Percentiles rank a stretch among this genome's conserved stretches.
Conservation (phyloP, 1,140 invertebrate species). For the Caerostris darwini region DNA sequence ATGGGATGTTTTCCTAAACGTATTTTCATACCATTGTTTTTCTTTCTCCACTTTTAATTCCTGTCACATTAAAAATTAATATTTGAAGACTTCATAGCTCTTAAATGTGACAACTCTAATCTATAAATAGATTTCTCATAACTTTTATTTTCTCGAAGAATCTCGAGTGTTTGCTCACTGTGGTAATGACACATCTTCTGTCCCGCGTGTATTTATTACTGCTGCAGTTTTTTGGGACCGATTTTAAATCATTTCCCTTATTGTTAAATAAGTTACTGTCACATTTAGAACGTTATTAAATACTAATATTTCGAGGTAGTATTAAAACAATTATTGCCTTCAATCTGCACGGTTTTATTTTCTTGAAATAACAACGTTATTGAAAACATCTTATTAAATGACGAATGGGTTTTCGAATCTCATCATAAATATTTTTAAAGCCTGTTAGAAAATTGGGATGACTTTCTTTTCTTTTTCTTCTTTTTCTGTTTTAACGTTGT, state of each 20-base stretch:
- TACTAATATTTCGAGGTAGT: conserved; percentile 12
- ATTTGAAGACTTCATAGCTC: conserved; percentile 15
- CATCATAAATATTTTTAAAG: background rate
- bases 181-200: conserved; percentile 15
- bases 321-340: conserved; percentile 12
- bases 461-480: too few relatives aligned
- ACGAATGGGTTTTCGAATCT: background rate
- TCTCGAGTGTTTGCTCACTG: conserved; percentile 31
- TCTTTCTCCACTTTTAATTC: conserved; percentile 1
- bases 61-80: conserved; percentile 54
- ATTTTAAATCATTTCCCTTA: conserved; percentile 11
- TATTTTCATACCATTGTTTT: conserved; percentile 11
- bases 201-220: conserved; percentile 40
- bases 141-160: background rate
- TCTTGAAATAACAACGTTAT: conserved; percentile 46
- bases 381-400: background rate
- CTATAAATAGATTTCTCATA: conserved; percentile 61
- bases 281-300: conserved; percentile 28
- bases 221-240: background rate
- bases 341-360: background rate
- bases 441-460: background rate
- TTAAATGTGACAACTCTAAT: conserved; percentile 34
- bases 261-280: conserved; percentile 27
- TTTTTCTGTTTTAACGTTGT: background rate
- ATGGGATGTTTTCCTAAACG: conserved; percentile 29